A percentile compares a stretch with the other conserved stretches of the same genome.
Evolutionary conservation across 1,140 invertebrate species (phyloP).

Genomic region (Venustaconcha ellipsiformis): DNA sequence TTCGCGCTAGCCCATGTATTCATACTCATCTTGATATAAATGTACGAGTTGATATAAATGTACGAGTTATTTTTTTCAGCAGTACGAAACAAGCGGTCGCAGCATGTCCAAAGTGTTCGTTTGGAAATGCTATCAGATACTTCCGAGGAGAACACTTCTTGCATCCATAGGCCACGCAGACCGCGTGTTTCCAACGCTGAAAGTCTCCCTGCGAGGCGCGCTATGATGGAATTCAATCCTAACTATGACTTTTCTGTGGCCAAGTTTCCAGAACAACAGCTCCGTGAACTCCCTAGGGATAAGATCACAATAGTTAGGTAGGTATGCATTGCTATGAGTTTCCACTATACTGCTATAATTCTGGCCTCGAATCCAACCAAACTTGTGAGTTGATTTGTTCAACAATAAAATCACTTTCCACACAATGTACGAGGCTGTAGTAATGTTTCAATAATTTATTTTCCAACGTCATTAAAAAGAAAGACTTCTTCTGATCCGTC

Average conservation of each 20-base stretch:
- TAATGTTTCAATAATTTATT: too few species aligned
- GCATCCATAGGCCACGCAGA: neutral
- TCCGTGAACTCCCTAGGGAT: constrained; percentile 23
- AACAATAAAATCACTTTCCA: too few species aligned
- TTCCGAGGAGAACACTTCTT: constrained; percentile 10
- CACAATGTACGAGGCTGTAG: too few species aligned
- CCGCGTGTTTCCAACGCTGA: constrained; percentile 1
- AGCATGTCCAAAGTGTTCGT: neutral
- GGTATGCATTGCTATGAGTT: too few species aligned
- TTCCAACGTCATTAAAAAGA: too few species aligned
- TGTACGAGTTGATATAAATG: too few species aligned
- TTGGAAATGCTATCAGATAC: constrained; percentile 17
- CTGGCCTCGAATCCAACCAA: too few species aligned
- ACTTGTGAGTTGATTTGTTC: too few species aligned
- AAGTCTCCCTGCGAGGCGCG: constrained; percentile 20
- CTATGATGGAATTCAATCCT: constrained; percentile 27
- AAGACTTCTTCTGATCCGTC: too few species aligned
- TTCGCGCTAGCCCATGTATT: too few species aligned
- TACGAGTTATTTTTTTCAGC: neutral
- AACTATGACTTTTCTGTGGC: constrained; percentile 32
- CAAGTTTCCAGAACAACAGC: constrained; percentile 30
- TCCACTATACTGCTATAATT: too few species aligned
- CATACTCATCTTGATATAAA: too few species aligned
- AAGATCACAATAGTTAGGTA: constrained; percentile 21
- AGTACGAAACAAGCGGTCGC: neutral